Base-by-base conservation (phyloP, 2,113 vertebrate genomes). In the Sakesphorus luctuosus region DNA sequence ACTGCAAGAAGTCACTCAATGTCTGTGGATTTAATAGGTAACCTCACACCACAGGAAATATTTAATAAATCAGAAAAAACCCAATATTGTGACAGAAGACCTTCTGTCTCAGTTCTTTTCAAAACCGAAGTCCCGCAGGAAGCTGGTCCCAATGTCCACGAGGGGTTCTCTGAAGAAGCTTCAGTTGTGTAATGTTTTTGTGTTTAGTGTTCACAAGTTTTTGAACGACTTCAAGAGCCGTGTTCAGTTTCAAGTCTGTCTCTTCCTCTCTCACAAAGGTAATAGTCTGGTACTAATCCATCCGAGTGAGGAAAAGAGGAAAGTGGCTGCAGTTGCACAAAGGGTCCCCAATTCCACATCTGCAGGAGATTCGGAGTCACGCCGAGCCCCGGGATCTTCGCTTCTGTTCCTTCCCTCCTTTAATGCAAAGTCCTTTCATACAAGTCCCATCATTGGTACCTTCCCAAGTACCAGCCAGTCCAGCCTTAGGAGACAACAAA, bases 21-120 rank as follows among this genome's bases (percentile, higher is more conserved):
- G 97, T 98, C 98, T 98, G 98, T 98, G 98, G 98, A 98, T 98
- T 98, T 98, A 98, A 97, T 97, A 98, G 98, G 98, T 98, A 98
- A 98, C 97, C 98, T 98, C 98, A 98, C 98, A 98, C 98, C 98
- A 98, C 98, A 98, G 98, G 97, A 98, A 98, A 98, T 97, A 98
- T 97, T 98, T 98, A 98, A 98, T 97, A 96, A 97, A 98, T 97
- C 96, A 96, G 50, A 52, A 97, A 98, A 97, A 96, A 7, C 2
- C 66, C 94, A 95, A 33, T 96, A 93, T 97, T 89, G 95, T 28
- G 95, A 98, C 97, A 98, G 97, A 97, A 98, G 81, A 92, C 58
- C 71, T 97, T 97, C 98, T 97, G 97, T 97, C 97, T 97, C 94
- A 95, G 96, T 97, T 97, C 95, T 97, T 92, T 95, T 93, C 92